Evolutionary conservation across 2,797 vertebrate species (phyloP).

Genomic region (Lagorchestes hirsutus): DNA sequence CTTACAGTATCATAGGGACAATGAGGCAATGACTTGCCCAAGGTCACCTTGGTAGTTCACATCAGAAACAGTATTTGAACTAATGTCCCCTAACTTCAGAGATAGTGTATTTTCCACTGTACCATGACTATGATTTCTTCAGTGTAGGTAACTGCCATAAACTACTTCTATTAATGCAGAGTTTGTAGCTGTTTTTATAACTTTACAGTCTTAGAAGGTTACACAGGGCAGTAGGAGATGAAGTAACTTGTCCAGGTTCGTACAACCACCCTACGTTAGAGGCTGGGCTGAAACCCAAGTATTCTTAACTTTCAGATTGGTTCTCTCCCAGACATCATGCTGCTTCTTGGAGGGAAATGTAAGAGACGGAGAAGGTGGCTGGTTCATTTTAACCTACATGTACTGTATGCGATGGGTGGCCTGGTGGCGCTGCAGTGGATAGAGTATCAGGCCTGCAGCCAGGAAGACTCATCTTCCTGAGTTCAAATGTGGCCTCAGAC

Average conservation of each 20-base stretch:
- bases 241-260: background rate
- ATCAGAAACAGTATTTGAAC: too few species aligned
- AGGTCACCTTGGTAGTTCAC: too few species aligned
- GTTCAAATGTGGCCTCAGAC: constrained; percentile 14
- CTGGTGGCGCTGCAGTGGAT: background rate
- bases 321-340: background rate
- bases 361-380: background rate
- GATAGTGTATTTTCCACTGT: too few species aligned
- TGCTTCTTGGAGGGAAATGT: background rate
- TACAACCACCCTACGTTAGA: too few species aligned
- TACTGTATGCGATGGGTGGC: background rate
- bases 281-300: too few species aligned
- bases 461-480: background rate
- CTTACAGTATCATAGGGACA: too few species aligned
- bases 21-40: too few species aligned
- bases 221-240: background rate
- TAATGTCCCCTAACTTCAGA: too few species aligned
- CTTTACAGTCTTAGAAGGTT: background rate
- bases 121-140: too few species aligned
- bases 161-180: background rate
- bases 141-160: background rate
- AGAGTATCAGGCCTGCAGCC: background rate
- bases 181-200: background rate
- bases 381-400: background rate
- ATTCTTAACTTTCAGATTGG: too few species aligned